These are phyloP conservation scores for Choloepus hoffmanni DNA, from an alignment of 2,113 vertebrate species.

Conservation along the genomic window DNA sequence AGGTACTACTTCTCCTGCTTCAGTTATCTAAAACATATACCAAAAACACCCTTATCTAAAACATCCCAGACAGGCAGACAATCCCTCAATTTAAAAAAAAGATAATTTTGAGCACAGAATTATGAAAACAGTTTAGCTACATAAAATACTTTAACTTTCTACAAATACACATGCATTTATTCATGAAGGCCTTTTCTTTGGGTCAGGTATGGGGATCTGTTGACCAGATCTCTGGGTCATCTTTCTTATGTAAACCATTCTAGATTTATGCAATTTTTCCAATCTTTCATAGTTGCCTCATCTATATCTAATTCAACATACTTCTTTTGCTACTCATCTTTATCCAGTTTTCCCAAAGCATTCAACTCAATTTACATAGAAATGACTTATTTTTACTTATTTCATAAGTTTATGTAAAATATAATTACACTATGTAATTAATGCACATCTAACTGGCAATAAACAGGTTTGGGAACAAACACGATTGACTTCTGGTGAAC, in stretches of 20 bases:
- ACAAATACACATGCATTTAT: background rate
- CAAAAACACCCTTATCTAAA: background rate
- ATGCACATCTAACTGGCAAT: conserved; percentile 40
- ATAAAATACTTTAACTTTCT: conserved; percentile 23
- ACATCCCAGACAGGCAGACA: background rate
- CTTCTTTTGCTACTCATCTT: conserved; percentile 9
- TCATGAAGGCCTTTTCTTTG: conserved; percentile 15
- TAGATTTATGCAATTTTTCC: background rate
- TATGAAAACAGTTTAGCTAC: background rate
- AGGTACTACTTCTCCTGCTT: background rate
- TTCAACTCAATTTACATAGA: background rate
- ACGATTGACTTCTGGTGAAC: background rate
- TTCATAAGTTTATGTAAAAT: conserved; percentile 28
- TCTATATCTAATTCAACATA: background rate
- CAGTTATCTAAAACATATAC: background rate
- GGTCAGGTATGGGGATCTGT: background rate
- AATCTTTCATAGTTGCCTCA: background rate
- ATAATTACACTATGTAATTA: background rate
- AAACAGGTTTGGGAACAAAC: conserved; percentile 28
- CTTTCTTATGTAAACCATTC: background rate
- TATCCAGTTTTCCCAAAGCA: background rate
- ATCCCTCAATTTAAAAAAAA: conserved; percentile 26
- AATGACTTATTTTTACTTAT: background rate
- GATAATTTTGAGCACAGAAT: background rate
- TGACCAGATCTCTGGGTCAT: background rate